Base-by-base conservation (phyloP, 1,140 invertebrate species). In the Reticulitermes speratus region DNA sequence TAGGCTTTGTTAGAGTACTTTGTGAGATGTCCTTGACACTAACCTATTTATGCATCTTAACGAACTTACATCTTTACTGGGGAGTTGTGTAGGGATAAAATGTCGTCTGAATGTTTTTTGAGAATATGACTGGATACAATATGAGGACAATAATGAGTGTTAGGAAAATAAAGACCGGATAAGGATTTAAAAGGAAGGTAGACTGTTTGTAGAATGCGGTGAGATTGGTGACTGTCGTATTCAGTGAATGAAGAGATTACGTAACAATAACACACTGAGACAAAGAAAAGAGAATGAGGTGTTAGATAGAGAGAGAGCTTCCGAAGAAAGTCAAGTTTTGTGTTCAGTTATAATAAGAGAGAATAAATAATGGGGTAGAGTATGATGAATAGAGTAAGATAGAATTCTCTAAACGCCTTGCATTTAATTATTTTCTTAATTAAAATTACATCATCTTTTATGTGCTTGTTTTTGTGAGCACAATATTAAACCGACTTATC, bases 351-450 rank as follows among this genome's bases (percentile, higher is more conserved):
- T 1, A 30, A 59, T 6, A 59, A 25, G n/a, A 30, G n/a, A n/a
- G 25, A 75, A n/a, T 30, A 75, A 75, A 30, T 30, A 30, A 75
- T 30, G 65, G 25, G 0, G 25, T 75, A 69, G 65, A 3, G n/a
- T 75, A 11, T 75, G 65, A 75, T 75, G n/a, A 75, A 65, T 65
- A 65, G 6, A 23, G 25, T 65, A 65, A 65, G 59, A 23, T 65
- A n/a, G 59, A 65, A 30, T 75, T 75, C 25, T 75, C 25, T 75
- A 30, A 75, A 75, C 7, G 25, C 7, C 65, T 75, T 30, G 65
- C n/a, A 75, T 75, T 30, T 75, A 30, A 75, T 75, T 75, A 75
- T 75, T 75, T 75, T 75, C 65, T 75, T 75, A 75, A 75, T 75
- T 75, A 75, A 75, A 75, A 75, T 75, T 75, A 75, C 65, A 75